Conservation (phyloP, 2,113 vertebrate genomes). For the Aptenodytes forsteri region DNA sequence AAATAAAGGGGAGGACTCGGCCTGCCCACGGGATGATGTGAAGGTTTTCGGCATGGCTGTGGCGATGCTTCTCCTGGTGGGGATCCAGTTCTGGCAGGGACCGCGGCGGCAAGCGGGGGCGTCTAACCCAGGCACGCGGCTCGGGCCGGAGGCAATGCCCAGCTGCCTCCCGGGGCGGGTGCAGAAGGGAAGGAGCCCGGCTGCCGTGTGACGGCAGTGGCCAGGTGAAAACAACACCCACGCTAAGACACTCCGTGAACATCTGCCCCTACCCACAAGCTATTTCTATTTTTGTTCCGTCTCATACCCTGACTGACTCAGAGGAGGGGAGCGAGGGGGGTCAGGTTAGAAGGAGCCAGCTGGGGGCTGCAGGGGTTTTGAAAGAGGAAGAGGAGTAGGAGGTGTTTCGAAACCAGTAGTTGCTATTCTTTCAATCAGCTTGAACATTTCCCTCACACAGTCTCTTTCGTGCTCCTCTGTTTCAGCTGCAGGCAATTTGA, state of each 20-base stretch:
- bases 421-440: not conserved
- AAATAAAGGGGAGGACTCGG: not conserved
- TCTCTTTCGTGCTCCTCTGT: not conserved
- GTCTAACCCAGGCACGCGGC: fast-evolving
- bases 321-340: not conserved
- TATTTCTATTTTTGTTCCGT: not conserved
- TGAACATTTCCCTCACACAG: not conserved
- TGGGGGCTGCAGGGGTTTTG: not conserved
- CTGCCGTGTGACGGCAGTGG: not conserved
- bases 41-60: fast-evolving
- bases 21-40: not conserved
- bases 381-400: conserved; percentile 30
- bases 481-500: conserved; percentile 2
- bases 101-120: fast-evolving
- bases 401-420: not conserved
- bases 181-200: not conserved
- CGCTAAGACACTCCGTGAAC: not conserved
- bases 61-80: not conserved
- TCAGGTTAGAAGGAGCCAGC: not conserved
- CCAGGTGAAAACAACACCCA: conserved; percentile 7
- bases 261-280: conserved; percentile 28
- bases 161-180: not conserved
- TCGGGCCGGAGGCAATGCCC: not conserved
- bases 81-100: not conserved
- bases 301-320: not conserved